Percentiles rank a stretch among this genome's conserved stretches.
Conservation (phyloP, 2,888 invertebrate genomes). For the Galerucella calmariensis region DNA sequence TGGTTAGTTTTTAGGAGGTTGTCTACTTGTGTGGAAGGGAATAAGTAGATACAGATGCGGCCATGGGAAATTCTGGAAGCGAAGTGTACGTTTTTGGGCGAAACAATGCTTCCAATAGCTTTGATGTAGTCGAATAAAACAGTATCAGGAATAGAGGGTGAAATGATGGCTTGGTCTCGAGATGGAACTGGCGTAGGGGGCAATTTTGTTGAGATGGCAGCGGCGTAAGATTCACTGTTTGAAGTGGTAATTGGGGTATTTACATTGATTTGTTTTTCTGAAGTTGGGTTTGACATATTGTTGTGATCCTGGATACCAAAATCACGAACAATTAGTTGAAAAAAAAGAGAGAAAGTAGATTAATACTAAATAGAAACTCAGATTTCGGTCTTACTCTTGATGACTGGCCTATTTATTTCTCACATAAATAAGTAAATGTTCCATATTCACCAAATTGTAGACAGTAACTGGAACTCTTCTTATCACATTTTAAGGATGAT, state of each 20-base stretch:
- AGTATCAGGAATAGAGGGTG: background rate
- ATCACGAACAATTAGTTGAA: background rate
- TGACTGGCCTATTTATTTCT: too few relatives aligned
- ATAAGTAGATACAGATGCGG: background rate
- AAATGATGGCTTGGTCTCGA: background rate
- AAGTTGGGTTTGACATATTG: background rate
- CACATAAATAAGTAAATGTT: too few relatives aligned
- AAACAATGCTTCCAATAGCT: background rate
- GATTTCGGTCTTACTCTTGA: too few relatives aligned
- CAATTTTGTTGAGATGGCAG: background rate
- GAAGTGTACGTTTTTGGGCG: background rate
- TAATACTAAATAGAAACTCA: too few relatives aligned
- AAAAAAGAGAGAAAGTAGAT: background rate
- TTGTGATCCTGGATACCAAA: background rate
- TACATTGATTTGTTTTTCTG: background rate
- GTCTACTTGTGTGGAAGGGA: background rate
- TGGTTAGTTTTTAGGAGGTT: background rate
- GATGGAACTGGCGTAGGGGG: background rate
- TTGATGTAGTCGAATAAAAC: background rate
- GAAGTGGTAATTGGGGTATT: background rate
- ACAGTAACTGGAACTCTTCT: too few relatives aligned
- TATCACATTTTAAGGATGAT: too few relatives aligned
- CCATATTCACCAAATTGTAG: too few relatives aligned
- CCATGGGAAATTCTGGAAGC: background rate
- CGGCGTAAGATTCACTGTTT: background rate